phyloP scores from a whole-genome alignment of 2,888 invertebrate species.

The Lithodes maja region DNA sequence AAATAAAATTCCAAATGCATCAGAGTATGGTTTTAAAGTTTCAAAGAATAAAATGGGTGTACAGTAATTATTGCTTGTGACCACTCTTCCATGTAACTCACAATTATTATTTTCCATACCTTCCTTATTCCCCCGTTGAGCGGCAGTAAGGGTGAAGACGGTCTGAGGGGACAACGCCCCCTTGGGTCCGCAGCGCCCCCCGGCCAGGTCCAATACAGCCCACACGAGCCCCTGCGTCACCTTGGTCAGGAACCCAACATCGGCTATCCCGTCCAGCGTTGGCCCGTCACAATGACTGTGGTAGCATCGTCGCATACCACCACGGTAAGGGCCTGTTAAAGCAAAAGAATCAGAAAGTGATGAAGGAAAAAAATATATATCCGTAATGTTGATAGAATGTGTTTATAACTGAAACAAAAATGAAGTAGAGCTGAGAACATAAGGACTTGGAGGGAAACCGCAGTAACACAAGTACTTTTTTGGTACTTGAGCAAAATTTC shows the following conservation, averaged over 20 bases:
- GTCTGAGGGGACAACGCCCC: conserved; percentile 41
- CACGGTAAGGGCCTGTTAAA: conserved; percentile 62
- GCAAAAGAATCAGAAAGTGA: neutral
- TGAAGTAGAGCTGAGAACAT: too few relatives aligned
- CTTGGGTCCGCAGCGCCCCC: conserved; percentile 55
- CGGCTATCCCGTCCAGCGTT: neutral
- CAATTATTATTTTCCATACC: neutral
- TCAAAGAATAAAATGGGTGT: too few relatives aligned
- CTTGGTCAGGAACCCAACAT: conserved; percentile 65
- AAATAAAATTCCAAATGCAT: too few relatives aligned
- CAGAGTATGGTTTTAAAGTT: too few relatives aligned
- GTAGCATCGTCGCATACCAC: conserved; percentile 64
- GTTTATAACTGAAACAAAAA: too few relatives aligned
- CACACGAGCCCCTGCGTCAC: conserved; percentile 68
- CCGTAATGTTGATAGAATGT: neutral
- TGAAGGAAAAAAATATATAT: neutral
- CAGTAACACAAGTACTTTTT: too few relatives aligned
- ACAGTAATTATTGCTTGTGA: too few relatives aligned
- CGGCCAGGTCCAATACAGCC: conserved; percentile 65
- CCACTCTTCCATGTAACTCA: too few relatives aligned
- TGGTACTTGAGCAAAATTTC: too few relatives aligned
- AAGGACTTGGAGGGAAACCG: too few relatives aligned
- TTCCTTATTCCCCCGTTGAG: neutral
- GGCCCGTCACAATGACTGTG: conserved; percentile 64
- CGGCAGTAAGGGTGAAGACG: conserved; percentile 39